These are phyloP conservation scores for Phoebastria nigripes DNA, from an alignment of 2,797 vertebrate genomes.

Conservation along the genomic window DNA sequence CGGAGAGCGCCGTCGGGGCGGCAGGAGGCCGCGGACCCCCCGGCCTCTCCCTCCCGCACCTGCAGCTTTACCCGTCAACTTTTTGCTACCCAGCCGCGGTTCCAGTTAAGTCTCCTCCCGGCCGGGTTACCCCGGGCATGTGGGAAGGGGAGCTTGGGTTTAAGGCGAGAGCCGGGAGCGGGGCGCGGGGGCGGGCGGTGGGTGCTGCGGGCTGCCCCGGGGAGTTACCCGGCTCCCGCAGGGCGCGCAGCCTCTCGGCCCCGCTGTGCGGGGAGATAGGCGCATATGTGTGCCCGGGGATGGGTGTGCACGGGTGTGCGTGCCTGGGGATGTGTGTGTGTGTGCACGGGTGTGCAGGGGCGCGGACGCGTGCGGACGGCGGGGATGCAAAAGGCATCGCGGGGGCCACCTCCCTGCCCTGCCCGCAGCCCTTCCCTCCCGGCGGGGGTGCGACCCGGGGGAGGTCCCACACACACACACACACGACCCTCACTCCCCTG, in stretches of 20 bases:
- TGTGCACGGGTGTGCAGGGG: not conserved
- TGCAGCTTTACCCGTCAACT: not conserved
- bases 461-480: too few species aligned
- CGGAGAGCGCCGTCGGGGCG: not conserved
- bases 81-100: not conserved
- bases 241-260: not conserved
- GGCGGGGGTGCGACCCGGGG: not conserved
- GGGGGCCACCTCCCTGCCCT: not conserved
- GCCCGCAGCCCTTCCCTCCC: not conserved
- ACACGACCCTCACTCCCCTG: too few species aligned
- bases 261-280: not conserved
- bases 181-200: not conserved
- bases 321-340: not conserved
- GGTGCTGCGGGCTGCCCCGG: not conserved
- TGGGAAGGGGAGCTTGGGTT: not conserved
- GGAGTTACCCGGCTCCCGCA: not conserved
- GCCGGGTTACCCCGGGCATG: not conserved
- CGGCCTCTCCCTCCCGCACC: not conserved
- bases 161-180: not conserved
- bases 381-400: not conserved
- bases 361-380: not conserved
- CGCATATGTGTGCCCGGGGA: not conserved
- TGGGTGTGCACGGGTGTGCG: not conserved
- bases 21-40: not conserved
- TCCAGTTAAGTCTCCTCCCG: conserved; percentile 10